These are phyloP conservation scores for Morpho achilles DNA, from an alignment of 2,888 invertebrate genomes.

Conservation along the genomic window DNA sequence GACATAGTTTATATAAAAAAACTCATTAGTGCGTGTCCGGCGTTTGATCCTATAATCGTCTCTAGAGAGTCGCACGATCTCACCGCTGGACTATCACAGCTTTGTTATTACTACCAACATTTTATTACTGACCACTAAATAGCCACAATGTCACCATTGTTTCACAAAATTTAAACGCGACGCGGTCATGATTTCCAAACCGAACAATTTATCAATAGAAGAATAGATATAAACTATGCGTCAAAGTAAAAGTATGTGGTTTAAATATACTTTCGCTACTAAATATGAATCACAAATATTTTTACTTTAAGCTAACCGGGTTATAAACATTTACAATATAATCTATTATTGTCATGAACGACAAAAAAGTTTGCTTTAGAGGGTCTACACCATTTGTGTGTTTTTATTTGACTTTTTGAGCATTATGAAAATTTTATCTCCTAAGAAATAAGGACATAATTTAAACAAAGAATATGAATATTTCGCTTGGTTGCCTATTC, in stretches of 20 bases:
- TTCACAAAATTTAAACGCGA: conserved; percentile 4
- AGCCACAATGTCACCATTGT: conserved; percentile 6
- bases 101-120: no score
- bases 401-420: no score
- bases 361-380: not conserved
- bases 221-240: conserved; percentile 9
- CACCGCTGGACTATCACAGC: no score
- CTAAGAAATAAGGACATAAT: no score
- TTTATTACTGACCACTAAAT: conserved; percentile 8
- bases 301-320: conserved; percentile 8
- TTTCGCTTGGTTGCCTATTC: no score
- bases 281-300: conserved; percentile 4
- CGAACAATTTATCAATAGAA: conserved; percentile 10
- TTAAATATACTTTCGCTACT: conserved; percentile 4
- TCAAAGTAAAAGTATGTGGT: conserved; percentile 5
- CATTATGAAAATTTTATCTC: no score
- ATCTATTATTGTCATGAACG: conserved; percentile 1
- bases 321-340: conserved; percentile 3
- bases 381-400: no score
- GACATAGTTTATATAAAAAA: no score
- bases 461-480: no score
- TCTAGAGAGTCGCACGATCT: no score
- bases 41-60: no score
- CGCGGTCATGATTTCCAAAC: conserved; percentile 7
- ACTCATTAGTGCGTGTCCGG: no score